phyloP scores from a whole-genome alignment of 2,888 invertebrate genomes.

The Dioctria rufipes region DNA sequence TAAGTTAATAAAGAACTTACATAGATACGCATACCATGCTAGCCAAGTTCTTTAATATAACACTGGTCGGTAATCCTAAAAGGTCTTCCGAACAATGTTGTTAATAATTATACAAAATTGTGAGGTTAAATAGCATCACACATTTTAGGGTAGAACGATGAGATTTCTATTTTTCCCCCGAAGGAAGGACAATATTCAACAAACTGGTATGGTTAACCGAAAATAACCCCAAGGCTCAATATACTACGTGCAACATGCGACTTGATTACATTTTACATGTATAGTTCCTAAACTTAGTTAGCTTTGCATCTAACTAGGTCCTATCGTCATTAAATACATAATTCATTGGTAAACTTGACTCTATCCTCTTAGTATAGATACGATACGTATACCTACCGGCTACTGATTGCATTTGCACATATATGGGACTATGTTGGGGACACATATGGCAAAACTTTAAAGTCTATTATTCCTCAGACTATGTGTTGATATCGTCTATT shows the following conservation, averaged over 20 bases:
- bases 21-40: too few relatives aligned
- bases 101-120: too few relatives aligned
- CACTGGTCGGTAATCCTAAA: too few relatives aligned
- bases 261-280: neutral
- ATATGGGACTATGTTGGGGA: neutral
- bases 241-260: neutral
- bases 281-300: too few relatives aligned
- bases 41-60: too few relatives aligned
- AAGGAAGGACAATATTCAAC: neutral
- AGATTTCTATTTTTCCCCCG: neutral
- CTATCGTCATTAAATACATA: too few relatives aligned
- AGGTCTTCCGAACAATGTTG: too few relatives aligned
- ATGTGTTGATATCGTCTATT: neutral
- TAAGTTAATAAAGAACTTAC: too few relatives aligned
- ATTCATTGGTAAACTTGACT: neutral
- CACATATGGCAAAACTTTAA: neutral
- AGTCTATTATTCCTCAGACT: neutral
- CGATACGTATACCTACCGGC: too few relatives aligned
- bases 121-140: too few relatives aligned
- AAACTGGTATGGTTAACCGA: neutral
- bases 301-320: neutral
- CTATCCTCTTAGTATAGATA: neutral
- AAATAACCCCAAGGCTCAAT: neutral
- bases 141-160: neutral
- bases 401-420: too few relatives aligned